phyloP scores from a whole-genome alignment of 1,140 invertebrate genomes.

The Manduca sexta region DNA sequence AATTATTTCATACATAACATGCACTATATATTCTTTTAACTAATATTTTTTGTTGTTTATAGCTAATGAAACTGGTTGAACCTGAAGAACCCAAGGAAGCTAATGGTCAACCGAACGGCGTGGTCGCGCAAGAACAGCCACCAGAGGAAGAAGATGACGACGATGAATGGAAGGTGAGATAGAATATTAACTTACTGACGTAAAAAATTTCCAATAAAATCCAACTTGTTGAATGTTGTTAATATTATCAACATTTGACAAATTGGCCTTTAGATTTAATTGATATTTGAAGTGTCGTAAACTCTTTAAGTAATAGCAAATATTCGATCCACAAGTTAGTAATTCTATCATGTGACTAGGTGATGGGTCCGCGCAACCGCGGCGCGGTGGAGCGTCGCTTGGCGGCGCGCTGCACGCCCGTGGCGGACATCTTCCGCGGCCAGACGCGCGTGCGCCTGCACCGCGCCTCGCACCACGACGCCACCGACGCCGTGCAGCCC shows the following conservation, averaged over 20 bases:
- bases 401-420: slow-evolving; percentile 86
- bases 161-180: slow-evolving; percentile 82
- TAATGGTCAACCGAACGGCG: slow-evolving; percentile 41
- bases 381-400: slow-evolving; percentile 88
- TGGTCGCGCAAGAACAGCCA: slow-evolving; percentile 42
- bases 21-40: background rate
- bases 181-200: too few species aligned
- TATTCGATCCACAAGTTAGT: too few species aligned
- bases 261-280: too few species aligned
- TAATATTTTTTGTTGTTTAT: slow-evolving; percentile 28
- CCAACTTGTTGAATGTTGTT: too few species aligned
- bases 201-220: background rate
- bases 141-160: slow-evolving; percentile 73
- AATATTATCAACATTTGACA: too few species aligned
- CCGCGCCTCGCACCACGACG: slow-evolving; percentile 81
- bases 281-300: too few species aligned
- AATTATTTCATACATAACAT: background rate
- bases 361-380: slow-evolving; percentile 91
- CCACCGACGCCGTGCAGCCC: slow-evolving; percentile 90
- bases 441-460: slow-evolving; percentile 89
- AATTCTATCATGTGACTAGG: slow-evolving; percentile 51
- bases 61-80: slow-evolving; percentile 81
- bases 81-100: slow-evolving; percentile 62
- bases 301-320: too few species aligned
- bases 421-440: slow-evolving; percentile 94